phyloP scores from a whole-genome alignment of 2,797 vertebrate genomes.

The Alauda arvensis region DNA sequence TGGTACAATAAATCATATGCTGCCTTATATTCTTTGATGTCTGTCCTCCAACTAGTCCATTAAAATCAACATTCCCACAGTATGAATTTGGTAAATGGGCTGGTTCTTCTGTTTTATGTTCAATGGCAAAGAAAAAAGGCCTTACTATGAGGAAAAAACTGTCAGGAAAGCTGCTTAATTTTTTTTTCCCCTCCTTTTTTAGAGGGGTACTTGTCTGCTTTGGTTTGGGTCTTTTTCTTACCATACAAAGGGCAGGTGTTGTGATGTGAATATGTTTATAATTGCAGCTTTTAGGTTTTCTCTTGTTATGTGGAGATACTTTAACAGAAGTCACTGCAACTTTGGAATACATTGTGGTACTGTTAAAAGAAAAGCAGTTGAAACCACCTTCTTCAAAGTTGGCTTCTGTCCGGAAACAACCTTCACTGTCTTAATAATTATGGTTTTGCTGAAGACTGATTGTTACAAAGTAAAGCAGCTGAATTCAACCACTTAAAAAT shows the following conservation, averaged over 20 bases:
- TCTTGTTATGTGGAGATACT: not conserved
- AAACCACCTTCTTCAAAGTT: not conserved
- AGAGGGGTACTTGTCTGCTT: not conserved
- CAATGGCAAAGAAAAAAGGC: not conserved
- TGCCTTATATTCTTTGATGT: conserved; percentile 44
- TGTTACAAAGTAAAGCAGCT: not conserved
- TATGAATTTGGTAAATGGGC: conserved; percentile 32
- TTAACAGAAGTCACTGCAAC: not conserved
- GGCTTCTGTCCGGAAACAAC: not conserved
- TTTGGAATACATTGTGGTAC: not conserved
- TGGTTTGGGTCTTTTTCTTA: not conserved
- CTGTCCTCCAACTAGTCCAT: conserved; percentile 22
- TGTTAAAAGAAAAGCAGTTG: not conserved
- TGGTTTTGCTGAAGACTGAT: not conserved
- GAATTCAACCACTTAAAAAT: not conserved
- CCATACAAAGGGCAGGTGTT: not conserved
- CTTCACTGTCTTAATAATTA: not conserved
- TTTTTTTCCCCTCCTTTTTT: not conserved
- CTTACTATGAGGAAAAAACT: not conserved
- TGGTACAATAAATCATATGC: conserved; percentile 47
- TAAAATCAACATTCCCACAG: conserved; percentile 24
- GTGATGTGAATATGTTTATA: not conserved
- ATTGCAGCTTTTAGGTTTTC: not conserved
- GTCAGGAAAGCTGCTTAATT: not conserved
- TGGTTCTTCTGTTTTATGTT: conserved; percentile 40